A percentile compares a stretch with the other conserved stretches of the same genome.
Conservation (phyloP, 92 coral and sea anemone genomes). For the Parazoanthus swiftii region DNA sequence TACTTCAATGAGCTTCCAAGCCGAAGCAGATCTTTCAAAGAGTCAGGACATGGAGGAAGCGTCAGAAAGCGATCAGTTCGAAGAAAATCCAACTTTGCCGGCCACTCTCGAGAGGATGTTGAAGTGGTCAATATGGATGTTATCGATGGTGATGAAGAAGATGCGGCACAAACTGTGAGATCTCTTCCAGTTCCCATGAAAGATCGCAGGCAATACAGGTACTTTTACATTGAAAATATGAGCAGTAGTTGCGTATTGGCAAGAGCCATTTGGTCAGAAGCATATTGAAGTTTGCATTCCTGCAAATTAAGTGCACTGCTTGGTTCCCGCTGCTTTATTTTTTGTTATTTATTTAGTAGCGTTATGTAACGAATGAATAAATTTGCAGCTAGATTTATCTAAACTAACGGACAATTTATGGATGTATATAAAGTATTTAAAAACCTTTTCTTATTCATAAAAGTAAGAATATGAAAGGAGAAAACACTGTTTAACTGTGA, state of each 20-base stretch:
- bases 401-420: no score
- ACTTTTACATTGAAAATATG: not conserved
- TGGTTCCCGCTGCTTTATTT: not conserved
- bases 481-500: no score
- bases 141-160: conserved; percentile 40
- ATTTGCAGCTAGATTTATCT: no score
- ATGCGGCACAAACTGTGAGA: conserved; percentile 46
- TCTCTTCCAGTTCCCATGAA: conserved; percentile 64
- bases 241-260: not conserved
- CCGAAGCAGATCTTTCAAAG: conserved; percentile 26
- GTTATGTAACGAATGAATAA: no score
- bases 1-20: conserved; percentile 25
- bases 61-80: conserved; percentile 33
- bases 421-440: no score
- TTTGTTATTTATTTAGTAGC: no score
- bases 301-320: not conserved
- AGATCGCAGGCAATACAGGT: conserved; percentile 59
- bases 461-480: no score
- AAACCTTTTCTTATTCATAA: no score
- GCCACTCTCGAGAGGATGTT: conserved; percentile 32
- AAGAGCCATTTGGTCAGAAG: not conserved
- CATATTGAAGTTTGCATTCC: not conserved
- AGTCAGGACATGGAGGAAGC: conserved; percentile 1
- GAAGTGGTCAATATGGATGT: conserved; percentile 58
- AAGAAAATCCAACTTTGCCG: conserved; percentile 12